Conservation (phyloP, 2,113 vertebrate genomes). For the Nothobranchius furzeri region DNA sequence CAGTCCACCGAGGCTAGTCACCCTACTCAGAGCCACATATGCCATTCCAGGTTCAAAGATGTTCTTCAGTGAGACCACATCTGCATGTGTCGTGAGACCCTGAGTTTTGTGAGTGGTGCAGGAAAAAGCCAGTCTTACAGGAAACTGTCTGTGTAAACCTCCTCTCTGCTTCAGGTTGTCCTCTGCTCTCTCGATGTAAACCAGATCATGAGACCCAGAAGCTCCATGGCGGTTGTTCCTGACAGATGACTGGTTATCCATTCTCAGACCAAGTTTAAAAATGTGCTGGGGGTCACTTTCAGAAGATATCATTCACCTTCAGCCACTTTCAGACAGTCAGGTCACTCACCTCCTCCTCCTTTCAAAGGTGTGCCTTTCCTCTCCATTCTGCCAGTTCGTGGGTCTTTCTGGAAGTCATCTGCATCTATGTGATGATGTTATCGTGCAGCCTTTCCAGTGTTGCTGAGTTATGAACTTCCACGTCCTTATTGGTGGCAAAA, state of each 20-base stretch:
- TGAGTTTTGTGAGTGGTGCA: constrained; percentile 1
- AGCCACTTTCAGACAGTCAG: neutral
- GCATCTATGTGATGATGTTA: neutral
- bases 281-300: constrained; percentile 14
- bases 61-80: neutral
- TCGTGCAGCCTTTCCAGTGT: constrained; percentile 4
- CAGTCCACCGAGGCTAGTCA: constrained; percentile 1
- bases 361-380: neutral
- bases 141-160: constrained; percentile 4
- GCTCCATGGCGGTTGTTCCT: neutral
- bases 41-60: constrained; percentile 15
- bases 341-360: neutral
- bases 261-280: neutral
- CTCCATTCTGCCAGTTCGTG: neutral
- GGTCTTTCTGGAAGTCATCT: neutral
- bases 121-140: neutral
- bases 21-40: constrained; percentile 5
- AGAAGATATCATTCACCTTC: neutral
- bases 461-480: constrained; percentile 13
- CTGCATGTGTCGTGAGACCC: neutral
- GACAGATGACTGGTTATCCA: neutral
- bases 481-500: constrained; percentile 45
- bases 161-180: neutral
- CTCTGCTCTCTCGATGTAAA: constrained; percentile 5
- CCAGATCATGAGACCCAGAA: neutral